These are phyloP conservation scores for Andrena bucephala DNA, from an alignment of 2,888 invertebrate genomes.

Conservation along the genomic window DNA sequence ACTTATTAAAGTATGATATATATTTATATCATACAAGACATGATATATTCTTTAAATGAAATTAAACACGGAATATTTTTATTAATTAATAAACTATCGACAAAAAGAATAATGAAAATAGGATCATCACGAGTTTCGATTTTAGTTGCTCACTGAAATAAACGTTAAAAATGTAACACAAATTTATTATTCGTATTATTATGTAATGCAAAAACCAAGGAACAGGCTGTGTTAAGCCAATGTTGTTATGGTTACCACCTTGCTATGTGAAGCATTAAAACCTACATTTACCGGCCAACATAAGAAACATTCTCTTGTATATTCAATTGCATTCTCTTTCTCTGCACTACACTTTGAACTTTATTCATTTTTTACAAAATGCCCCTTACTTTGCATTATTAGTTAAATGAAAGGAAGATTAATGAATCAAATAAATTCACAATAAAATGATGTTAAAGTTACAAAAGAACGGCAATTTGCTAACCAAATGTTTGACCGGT, in stretches of 20 bases:
- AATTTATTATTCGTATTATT: slow-evolving; percentile 54
- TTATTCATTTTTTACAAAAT: no score
- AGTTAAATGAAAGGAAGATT: not conserved
- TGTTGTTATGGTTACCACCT: slow-evolving; percentile 81
- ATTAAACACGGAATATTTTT: slow-evolving; percentile 45
- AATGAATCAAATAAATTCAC: not conserved
- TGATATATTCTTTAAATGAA: slow-evolving; percentile 53
- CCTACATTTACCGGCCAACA: slow-evolving; percentile 63
- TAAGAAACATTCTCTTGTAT: slow-evolving; percentile 8
- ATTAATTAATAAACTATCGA: slow-evolving; percentile 36
- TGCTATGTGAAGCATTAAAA: slow-evolving; percentile 58
- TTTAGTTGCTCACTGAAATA: slow-evolving; percentile 15
- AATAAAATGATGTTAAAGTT: not conserved
- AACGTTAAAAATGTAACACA: slow-evolving; percentile 9
- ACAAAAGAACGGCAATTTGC: not conserved
- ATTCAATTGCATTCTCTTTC: not conserved
- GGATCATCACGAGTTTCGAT: not conserved
- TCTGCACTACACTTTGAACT: not conserved
- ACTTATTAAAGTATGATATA: slow-evolving; percentile 43
- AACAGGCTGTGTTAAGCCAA: slow-evolving; percentile 79
- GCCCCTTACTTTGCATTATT: not conserved
- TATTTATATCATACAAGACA: slow-evolving; percentile 22
- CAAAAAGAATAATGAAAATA: slow-evolving; percentile 2
- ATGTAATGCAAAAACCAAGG: slow-evolving; percentile 53
- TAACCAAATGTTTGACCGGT: slow-evolving; percentile 50